Evolutionary conservation across 2,888 invertebrate genomes (phyloP).

Genomic region (Thereva nobilitata): DNA sequence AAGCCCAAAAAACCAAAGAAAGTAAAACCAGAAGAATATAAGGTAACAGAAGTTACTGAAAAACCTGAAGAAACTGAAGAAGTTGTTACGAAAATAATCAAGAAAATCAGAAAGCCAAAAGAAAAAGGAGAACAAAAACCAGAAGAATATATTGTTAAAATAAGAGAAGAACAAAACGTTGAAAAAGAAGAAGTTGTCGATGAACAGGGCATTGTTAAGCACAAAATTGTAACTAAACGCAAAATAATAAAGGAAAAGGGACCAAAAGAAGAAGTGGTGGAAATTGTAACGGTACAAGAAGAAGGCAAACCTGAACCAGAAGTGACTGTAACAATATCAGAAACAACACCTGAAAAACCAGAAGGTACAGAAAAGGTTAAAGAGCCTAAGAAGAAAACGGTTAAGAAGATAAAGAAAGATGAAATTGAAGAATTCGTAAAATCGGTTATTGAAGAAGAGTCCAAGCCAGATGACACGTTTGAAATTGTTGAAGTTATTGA

Average conservation of each 20-base stretch:
- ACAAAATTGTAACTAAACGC: slow-evolving; percentile 57
- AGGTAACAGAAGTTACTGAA: slow-evolving; percentile 52
- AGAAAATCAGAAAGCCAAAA: slow-evolving; percentile 39
- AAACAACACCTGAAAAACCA: slow-evolving; percentile 32
- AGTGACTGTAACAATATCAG: slow-evolving; percentile 53
- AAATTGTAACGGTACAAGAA: slow-evolving; percentile 58
- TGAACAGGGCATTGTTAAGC: slow-evolving; percentile 52
- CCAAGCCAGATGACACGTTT: slow-evolving; percentile 57
- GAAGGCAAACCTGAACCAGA: slow-evolving; percentile 55
- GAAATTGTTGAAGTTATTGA: slow-evolving; percentile 53
- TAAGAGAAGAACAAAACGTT: slow-evolving; percentile 35
- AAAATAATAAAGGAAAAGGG: slow-evolving; percentile 59
- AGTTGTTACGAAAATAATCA: slow-evolving; percentile 37
- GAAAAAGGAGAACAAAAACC: slow-evolving; percentile 26
- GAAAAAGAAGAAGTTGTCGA: slow-evolving; percentile 49
- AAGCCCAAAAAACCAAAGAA: slow-evolving; percentile 53
- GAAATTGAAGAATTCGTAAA: slow-evolving; percentile 54
- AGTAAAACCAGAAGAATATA: slow-evolving; percentile 49
- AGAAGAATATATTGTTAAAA: too few relatives aligned
- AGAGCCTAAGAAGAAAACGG: not conserved
- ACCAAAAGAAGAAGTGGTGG: slow-evolving; percentile 58
- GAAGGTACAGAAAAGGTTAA: too few relatives aligned
- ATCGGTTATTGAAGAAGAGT: slow-evolving; percentile 53
- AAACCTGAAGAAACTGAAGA: slow-evolving; percentile 52
- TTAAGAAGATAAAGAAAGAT: slow-evolving; percentile 44